phyloP scores from a whole-genome alignment of 2,797 vertebrate genomes.

The Urophycis tenuis region DNA sequence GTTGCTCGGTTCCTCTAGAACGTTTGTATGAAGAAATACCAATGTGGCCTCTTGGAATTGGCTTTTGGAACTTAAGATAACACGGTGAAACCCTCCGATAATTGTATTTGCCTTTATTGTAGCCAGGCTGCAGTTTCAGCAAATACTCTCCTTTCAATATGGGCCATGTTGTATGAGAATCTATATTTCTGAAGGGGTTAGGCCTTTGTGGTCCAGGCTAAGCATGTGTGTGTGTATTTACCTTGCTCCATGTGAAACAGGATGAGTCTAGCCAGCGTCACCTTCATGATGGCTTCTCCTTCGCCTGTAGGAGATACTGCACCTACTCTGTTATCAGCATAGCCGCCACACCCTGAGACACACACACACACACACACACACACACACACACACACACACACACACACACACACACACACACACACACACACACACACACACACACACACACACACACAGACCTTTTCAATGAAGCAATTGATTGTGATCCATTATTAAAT shows the following conservation, averaged over 20 bases:
- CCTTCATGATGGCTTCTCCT: conserved; percentile 95
- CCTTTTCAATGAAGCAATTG: no score
- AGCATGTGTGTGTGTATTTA: conserved; percentile 42
- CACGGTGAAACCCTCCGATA: background rate
- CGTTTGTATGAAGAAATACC: no score
- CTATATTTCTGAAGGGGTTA: background rate
- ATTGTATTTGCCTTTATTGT: background rate
- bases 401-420: conserved; percentile 10
- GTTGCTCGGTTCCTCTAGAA: background rate
- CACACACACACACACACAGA: conserved; percentile 5
- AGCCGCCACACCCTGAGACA: conserved; percentile 82
- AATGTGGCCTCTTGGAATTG: no score
- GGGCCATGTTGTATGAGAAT: background rate
- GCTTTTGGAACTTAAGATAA: no score
- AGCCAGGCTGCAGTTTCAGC: background rate
- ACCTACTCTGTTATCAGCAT: conserved; percentile 83
- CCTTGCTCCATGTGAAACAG: conserved; percentile 91
- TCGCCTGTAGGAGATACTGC: conserved; percentile 88
- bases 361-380: conserved; percentile 12
- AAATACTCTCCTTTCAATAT: background rate
- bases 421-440: conserved; percentile 16
- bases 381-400: conserved; percentile 12
- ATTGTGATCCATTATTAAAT: no score
- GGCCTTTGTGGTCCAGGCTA: background rate
- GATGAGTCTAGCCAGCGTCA: conserved; percentile 80